A percentile compares a stretch with the other conserved stretches of the same genome.
Evolutionary conservation across 2,113 vertebrate species (phyloP).

Genomic region (Lipotes vexillifer): DNA sequence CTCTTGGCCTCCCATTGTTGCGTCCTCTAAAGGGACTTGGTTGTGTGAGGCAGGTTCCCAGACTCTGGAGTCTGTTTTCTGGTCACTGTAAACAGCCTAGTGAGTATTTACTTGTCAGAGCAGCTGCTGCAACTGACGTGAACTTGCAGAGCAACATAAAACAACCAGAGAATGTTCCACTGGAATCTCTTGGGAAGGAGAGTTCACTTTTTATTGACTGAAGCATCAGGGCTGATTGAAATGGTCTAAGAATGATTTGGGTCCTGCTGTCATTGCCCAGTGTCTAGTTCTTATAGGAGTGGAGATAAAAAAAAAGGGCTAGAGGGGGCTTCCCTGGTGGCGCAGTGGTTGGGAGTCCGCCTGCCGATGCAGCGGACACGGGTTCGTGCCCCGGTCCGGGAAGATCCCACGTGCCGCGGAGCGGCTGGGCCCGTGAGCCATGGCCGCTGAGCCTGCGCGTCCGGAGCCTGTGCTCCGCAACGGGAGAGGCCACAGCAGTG

Average conservation of each 20-base stretch:
- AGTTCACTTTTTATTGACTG: not conserved
- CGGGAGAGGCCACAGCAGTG: no score
- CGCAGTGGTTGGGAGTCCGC: no score
- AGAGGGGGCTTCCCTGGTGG: no score
- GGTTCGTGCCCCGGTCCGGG: no score
- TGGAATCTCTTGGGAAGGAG: not conserved
- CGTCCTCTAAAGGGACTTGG: not conserved
- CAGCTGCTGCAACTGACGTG: not conserved
- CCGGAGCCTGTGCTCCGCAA: no score
- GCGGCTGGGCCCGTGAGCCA: accelerated
- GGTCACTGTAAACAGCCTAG: not conserved
- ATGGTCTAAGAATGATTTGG: not conserved
- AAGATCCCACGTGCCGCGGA: no score
- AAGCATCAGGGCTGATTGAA: not conserved
- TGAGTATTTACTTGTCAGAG: not conserved
- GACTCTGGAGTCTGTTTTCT: not conserved
- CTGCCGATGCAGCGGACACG: no score
- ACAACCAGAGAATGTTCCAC: not conserved
- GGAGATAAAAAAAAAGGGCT: not conserved
- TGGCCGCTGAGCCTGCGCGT: no score
- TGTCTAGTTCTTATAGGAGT: not conserved
- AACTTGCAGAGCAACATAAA: not conserved
- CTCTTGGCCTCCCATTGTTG: not conserved
- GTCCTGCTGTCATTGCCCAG: not conserved
- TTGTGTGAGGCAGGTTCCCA: not conserved